Percentiles rank a stretch among this genome's conserved stretches.
Conservation (phyloP, 2,797 vertebrate genomes). For the Triplophysa bombifrons region DNA sequence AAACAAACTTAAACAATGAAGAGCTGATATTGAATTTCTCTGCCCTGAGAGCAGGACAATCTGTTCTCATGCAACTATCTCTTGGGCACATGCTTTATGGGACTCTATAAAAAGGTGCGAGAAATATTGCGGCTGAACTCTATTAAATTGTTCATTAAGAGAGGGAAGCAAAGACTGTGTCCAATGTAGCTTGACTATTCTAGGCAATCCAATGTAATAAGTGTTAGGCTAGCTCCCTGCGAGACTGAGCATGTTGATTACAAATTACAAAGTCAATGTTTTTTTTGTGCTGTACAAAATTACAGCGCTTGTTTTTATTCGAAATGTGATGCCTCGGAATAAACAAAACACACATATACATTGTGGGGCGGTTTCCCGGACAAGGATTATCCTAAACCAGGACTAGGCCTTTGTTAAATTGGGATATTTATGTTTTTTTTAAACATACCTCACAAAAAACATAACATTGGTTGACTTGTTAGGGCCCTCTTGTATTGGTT, state of each 20-base stretch:
- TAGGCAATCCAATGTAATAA: constrained; percentile 17
- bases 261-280: constrained; percentile 35
- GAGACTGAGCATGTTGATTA: constrained; percentile 38
- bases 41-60: constrained; percentile 21
- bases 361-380: too few relatives aligned
- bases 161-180: background rate
- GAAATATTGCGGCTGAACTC: background rate
- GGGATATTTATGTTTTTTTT: too few relatives aligned
- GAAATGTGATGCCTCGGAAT: constrained; percentile 6
- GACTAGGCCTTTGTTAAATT: too few relatives aligned
- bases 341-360: background rate
- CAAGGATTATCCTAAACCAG: too few relatives aligned
- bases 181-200: constrained; percentile 23
- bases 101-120: background rate
- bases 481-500: too few relatives aligned
- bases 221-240: background rate
- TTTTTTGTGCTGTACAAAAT: constrained; percentile 32
- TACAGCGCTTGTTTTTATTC: constrained; percentile 1
- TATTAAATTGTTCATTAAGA: constrained; percentile 29
- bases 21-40: constrained; percentile 10
- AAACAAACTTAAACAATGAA: constrained; percentile 22
- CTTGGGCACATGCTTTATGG: constrained; percentile 3
- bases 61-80: background rate
- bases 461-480: too few relatives aligned
- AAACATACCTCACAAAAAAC: too few relatives aligned